Evolutionary conservation across 2,888 invertebrate species (phyloP), one percentile per base, ranked within the genome.

Genomic region (Leptopilina syphax): DNA sequence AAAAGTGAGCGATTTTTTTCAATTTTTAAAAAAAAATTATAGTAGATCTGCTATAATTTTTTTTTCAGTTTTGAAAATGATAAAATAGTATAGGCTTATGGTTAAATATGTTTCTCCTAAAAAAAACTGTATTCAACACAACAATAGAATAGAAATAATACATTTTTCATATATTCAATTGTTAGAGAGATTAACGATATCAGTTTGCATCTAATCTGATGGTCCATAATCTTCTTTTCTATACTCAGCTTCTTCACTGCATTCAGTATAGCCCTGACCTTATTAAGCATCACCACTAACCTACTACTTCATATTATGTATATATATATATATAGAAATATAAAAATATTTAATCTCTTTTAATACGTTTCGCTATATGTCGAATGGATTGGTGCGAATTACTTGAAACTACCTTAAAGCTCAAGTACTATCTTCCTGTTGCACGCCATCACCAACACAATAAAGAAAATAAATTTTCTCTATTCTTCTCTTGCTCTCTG

Each of bases 221-320:
- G 57, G 41, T 54, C 73, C 54, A 57, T 60, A 73, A 57, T 73
- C 57, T 73, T 73, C 27, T 73, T 73, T 73, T 34, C 73, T 41
- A 50, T 50, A 54, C 41, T 73, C 57, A 73, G 54, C 73, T 73
- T 60, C 73, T n/a, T 54, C 57, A 73, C 73, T 8, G 73, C 18
- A 73, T 3, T 60, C 27, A 57, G 57, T 73, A 50, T 50, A 73
- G 73, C 73, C 73, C 73, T 73, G 73, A 73, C 73, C 73, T 73
- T 73, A 73, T 73, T 73, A 60, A 73, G 57, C 34, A 60, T 73
- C 57, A 34, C 73, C 57, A 73, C 73, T 73, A 73, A 27, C 57
- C 57, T 57, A 50, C 47, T 50, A 4, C 57, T 57, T 34, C 13
- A 41, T 57, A 57, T 57, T 9, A 73, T 34, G 41, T 60, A 13